Evolutionary conservation across 2,888 invertebrate species (phyloP), one percentile per base, ranked within the genome.

Genomic region (Lysandra coridon): DNA sequence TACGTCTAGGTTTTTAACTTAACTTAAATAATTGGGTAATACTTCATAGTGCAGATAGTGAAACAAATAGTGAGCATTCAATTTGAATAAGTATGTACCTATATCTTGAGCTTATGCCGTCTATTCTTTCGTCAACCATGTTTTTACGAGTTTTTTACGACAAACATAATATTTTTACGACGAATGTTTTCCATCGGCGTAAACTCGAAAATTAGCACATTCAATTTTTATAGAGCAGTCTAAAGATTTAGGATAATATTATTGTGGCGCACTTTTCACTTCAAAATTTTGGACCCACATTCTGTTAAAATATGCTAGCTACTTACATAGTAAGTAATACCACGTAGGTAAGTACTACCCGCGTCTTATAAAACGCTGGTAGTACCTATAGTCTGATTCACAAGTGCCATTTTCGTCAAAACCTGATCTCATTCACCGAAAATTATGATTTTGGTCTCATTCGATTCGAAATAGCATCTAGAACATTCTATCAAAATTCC

Each of bases 121-220:
- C 0, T 33, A 64, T 10, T 30, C 23, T 62, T 62, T 37, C 69
- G 69, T 69, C 69, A 33, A 69, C 33, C 69, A 33, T 64, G 12
- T 69, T 69, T 69, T 69, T 69, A 69, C 69, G 37, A 69, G 12
- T 14, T 69, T 69, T 69, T 69, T 69, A 69, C 33, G 69, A 69
- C 69, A 33, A 12, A 69, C 33, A 33, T 23, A 23, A 23, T 23
- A 23, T 23, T 14, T 69, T 69, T 33, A 69, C 69, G 69, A 69
- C 69, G 17, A 37, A 69, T 69, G 69, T 37, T 69, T 69, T 69
- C 69, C 37, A 37, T 69, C 69, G 69, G 33, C 69, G 33, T 69
- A 69, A 69, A 69, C 14, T 4, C 33, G 37, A 33, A 69, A 69
- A 69, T 69, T 69, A 69, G 69, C 69, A 69, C 69, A 23, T 62